Percentiles rank a stretch among this genome's conserved stretches.
phyloP scores from a whole-genome alignment of 2,797 vertebrate genomes.

The Galagoides demidoff region DNA sequence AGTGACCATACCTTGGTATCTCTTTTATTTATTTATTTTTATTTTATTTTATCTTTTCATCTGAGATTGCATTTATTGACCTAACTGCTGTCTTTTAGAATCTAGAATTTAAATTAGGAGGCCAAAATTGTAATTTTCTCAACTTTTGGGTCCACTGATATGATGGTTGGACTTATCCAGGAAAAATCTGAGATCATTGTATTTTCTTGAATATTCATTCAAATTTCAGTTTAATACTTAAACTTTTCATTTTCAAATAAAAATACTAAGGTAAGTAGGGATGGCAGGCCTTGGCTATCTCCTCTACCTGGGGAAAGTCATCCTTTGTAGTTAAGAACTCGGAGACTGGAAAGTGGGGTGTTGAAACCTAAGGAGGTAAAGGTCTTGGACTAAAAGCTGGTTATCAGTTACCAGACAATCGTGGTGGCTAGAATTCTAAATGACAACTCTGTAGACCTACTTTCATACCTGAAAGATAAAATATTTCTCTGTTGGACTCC shows the following conservation, averaged over 20 bases:
- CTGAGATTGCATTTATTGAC: conserved; percentile 48
- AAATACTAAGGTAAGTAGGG: not conserved
- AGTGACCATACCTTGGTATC: not conserved
- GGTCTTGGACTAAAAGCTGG: conserved; percentile 12
- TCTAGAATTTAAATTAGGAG: not conserved
- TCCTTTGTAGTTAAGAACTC: not conserved
- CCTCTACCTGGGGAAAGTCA: not conserved
- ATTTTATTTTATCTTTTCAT: not conserved
- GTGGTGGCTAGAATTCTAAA: not conserved
- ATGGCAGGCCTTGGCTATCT: conserved; percentile 4
- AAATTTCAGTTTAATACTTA: conserved; percentile 54
- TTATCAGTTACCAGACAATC: no score
- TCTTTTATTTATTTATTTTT: no score
- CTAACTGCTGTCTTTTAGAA: conserved; percentile 39
- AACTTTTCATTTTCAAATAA: conserved; percentile 58
- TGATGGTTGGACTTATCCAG: not conserved
- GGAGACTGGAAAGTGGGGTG: not conserved
- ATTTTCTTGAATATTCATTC: conserved; percentile 57
- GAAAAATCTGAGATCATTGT: conserved; percentile 44
- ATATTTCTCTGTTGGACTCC: not conserved
- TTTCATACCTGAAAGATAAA: not conserved
- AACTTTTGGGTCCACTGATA: conserved; percentile 9
- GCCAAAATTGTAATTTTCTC: conserved; percentile 7
- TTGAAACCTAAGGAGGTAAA: not conserved
- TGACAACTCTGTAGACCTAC: not conserved